Evolutionary conservation across 2,113 vertebrate species (phyloP).

Genomic region (Eclectus roratus): DNA sequence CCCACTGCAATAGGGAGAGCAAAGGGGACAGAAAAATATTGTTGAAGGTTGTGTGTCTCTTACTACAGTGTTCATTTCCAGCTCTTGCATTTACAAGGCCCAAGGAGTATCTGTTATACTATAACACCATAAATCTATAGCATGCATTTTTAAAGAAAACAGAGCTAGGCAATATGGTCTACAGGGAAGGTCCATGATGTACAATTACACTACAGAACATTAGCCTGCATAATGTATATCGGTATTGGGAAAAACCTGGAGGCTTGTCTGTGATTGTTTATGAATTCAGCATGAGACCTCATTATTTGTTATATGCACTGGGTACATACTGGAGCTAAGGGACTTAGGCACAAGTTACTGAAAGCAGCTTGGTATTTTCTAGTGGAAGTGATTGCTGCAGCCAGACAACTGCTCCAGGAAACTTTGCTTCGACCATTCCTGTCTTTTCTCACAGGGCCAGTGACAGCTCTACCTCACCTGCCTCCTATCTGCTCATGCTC

Average conservation of each 20-base stretch:
- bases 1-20: background rate
- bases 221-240: background rate
- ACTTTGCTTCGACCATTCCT: background rate
- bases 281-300: background rate
- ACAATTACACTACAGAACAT: background rate
- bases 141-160: background rate
- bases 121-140: background rate
- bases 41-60: background rate
- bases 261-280: background rate
- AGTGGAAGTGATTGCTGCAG: background rate
- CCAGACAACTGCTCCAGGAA: background rate
- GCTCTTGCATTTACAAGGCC: background rate
- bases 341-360: background rate
- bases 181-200: background rate
- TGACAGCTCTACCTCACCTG: background rate
- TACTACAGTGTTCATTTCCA: background rate
- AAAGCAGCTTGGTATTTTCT: background rate
- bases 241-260: constrained; percentile 4
- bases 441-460: background rate
- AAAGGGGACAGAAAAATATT: background rate
- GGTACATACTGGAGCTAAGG: background rate
- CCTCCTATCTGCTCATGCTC: background rate
- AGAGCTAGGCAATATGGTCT: background rate
- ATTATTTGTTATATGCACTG: background rate
- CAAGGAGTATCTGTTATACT: background rate